A percentile compares a stretch with the other conserved stretches of the same genome.
Conservation (phyloP, 2,113 vertebrate genomes). For the Oceanites oceanicus region DNA sequence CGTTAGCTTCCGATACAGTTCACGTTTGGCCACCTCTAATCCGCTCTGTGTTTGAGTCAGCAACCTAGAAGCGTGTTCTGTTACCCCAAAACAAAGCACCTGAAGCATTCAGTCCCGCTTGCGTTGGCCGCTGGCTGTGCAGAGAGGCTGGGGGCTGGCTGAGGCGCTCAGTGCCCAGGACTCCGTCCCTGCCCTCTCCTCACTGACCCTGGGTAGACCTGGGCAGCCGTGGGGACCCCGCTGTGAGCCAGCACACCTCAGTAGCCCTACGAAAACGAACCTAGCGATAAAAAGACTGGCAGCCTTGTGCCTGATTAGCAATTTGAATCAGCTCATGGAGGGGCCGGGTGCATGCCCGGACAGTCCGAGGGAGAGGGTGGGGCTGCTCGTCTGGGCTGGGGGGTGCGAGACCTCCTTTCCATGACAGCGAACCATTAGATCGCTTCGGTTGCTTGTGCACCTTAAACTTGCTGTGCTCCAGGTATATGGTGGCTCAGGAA, state of each 20-base stretch:
- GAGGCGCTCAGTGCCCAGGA: background rate
- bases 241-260: background rate
- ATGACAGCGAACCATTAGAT: background rate
- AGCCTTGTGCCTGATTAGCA: background rate
- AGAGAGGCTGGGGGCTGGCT: background rate
- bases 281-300: rapidly evolving
- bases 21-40: background rate
- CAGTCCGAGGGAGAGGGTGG: background rate
- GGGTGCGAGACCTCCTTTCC: background rate
- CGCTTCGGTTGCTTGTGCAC: background rate
- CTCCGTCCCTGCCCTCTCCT: background rate
- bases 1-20: background rate
- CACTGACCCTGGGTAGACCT: background rate
- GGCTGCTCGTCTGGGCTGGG: background rate
- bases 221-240: too few species aligned
- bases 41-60: background rate
- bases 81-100: background rate
- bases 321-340: background rate
- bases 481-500: rapidly evolving
- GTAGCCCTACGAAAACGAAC: background rate
- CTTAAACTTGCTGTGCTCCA: background rate
- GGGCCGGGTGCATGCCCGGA: background rate
- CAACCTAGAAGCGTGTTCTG: background rate
- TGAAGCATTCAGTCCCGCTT: rapidly evolving
- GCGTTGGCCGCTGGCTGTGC: rapidly evolving